A percentile compares a stretch with the other conserved stretches of the same genome.
These are phyloP conservation scores for Teleogryllus oceanicus DNA, from an alignment of 2,888 invertebrate species.

Conservation along the genomic window DNA sequence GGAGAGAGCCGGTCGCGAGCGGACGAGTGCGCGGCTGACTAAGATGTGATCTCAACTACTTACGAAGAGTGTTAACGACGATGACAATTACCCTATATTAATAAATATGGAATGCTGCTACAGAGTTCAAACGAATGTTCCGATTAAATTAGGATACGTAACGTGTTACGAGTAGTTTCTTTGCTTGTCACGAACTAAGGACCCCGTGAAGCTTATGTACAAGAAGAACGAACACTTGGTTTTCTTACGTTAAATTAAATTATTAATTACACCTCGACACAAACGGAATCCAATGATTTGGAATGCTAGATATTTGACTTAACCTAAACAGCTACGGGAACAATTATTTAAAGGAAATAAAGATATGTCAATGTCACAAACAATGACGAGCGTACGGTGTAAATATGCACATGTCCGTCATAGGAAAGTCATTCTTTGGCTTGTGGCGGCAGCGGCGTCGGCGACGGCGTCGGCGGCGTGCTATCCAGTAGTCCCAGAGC, in stretches of 20 bases:
- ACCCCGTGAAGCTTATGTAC: too few relatives aligned
- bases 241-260: background rate
- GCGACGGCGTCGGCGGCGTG: background rate
- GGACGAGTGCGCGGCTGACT: background rate
- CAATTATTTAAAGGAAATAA: background rate
- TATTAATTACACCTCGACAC: background rate
- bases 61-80: background rate
- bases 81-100: background rate
- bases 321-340: background rate
- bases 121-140: background rate
- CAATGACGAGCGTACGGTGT: background rate
- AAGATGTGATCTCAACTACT: too few relatives aligned
- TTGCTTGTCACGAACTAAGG: too few relatives aligned
- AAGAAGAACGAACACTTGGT: background rate
- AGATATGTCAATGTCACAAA: conserved; percentile 1
- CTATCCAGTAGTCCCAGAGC: background rate
- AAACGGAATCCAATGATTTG: background rate
- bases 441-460: background rate
- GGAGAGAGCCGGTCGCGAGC: background rate
- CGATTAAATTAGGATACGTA: background rate
- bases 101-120: conserved; percentile 1
- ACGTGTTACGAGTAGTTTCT: background rate
- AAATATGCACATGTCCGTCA: background rate
- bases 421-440: background rate
- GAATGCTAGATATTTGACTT: conserved; percentile 18